phyloP scores from a whole-genome alignment of 2,888 invertebrate genomes.

The Griposia aprilina region DNA sequence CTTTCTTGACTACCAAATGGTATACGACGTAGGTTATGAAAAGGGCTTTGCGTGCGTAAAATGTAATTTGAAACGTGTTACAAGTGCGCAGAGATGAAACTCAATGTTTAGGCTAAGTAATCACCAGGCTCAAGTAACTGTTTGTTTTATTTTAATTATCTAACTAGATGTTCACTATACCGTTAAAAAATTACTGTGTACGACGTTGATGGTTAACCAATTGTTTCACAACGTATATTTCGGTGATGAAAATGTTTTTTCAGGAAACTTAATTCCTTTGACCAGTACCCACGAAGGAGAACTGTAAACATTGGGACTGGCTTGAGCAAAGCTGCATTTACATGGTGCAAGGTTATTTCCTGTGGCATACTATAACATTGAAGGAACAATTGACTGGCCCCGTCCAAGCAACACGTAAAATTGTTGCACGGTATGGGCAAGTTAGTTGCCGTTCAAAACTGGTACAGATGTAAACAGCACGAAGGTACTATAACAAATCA shows the following conservation, averaged over 20 bases:
- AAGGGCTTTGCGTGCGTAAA: conserved; percentile 70
- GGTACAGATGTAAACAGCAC: no score
- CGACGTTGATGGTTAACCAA: neutral
- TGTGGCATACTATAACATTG: no score
- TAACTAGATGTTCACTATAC: conserved; percentile 1
- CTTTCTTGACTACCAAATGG: conserved; percentile 76
- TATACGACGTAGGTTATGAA: conserved; percentile 75
- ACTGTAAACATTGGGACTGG: no score
- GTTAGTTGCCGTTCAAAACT: no score
- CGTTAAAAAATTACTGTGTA: neutral
- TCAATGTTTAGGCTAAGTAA: conserved; percentile 30
- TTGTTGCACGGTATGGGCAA: no score
- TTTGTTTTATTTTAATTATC: conserved; percentile 23
- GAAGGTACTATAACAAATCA: no score
- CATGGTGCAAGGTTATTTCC: no score
- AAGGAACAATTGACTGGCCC: no score
- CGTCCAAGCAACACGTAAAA: no score
- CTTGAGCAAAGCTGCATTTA: no score
- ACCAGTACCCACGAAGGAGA: no score
- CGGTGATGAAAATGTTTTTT: neutral
- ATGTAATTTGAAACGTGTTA: conserved; percentile 76
- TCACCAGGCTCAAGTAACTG: neutral
- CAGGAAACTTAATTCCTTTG: neutral
- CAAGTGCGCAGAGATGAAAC: conserved; percentile 56
- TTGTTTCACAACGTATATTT: neutral